These are phyloP conservation scores for Xenopus borealis DNA, from an alignment of 2,113 vertebrate species.

Conservation along the genomic window DNA sequence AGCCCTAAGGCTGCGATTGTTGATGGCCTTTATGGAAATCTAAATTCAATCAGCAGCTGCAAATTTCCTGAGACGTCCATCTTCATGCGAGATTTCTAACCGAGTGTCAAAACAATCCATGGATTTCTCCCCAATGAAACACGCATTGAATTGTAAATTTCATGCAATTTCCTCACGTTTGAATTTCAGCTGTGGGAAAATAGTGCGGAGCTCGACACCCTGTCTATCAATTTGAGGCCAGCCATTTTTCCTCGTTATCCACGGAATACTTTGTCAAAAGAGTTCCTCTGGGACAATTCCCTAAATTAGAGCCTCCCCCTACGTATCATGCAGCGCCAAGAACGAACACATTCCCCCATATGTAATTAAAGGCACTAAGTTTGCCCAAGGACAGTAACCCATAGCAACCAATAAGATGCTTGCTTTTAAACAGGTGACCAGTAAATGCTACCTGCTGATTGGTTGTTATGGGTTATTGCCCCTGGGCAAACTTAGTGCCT, in stretches of 20 bases:
- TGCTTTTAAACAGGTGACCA: no score
- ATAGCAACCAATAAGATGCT: no score
- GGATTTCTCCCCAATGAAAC: conserved; percentile 75
- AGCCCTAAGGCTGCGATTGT: conserved; percentile 77
- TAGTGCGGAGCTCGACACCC: conserved; percentile 53
- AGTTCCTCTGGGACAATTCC: conserved; percentile 21
- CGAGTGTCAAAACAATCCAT: conserved; percentile 82
- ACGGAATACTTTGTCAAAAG: conserved; percentile 11
- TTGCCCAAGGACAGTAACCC: no score
- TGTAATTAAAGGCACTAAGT: no score
- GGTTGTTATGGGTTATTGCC: no score
- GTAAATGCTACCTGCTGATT: no score
- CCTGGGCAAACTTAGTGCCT: no score
- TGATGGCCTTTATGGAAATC: conserved; percentile 91
- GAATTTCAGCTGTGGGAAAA: conserved; percentile 67
- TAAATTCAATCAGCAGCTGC: conserved; percentile 86
- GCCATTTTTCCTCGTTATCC: conserved; percentile 52
- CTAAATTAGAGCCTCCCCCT: conserved; percentile 13
- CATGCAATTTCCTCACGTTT: conserved; percentile 67
- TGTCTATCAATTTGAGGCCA: conserved; percentile 52
- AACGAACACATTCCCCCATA: neutral
- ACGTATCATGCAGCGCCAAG: neutral
- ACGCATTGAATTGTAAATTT: conserved; percentile 81
- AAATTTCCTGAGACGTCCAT: conserved; percentile 83
- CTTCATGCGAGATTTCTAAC: conserved; percentile 81